Conservation (phyloP, 2,113 vertebrate species). For the Cyphomyrus plagiostoma region DNA sequence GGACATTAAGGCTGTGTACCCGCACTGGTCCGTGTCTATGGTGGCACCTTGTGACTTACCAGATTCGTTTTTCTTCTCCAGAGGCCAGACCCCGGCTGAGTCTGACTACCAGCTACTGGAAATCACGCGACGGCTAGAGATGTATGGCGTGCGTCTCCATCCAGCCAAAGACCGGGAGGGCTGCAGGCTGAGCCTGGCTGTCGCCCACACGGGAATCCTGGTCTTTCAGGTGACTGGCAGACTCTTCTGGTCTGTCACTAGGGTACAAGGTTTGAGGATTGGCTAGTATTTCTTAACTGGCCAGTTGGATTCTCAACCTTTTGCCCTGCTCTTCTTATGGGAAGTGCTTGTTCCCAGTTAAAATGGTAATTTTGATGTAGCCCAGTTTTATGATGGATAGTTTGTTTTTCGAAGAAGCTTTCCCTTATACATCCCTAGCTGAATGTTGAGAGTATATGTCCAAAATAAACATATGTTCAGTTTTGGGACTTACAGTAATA, state of each 20-base stretch:
- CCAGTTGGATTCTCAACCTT: neutral
- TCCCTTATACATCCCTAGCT: neutral
- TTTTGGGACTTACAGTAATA: neutral
- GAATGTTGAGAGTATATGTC: neutral
- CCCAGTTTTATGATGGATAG: neutral
- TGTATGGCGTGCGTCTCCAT: slow-evolving; percentile 85
- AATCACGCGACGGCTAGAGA: slow-evolving; percentile 84
- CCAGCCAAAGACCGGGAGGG: slow-evolving; percentile 90
- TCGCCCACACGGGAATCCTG: slow-evolving; percentile 85
- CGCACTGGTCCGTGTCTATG: neutral
- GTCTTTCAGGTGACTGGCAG: slow-evolving; percentile 80
- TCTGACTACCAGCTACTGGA: slow-evolving; percentile 91
- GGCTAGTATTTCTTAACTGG: neutral
- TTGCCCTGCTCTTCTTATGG: neutral
- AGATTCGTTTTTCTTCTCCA: slow-evolving; percentile 43
- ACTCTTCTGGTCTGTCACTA: neutral
- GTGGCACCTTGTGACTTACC: neutral
- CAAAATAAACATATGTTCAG: neutral
- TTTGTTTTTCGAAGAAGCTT: neutral
- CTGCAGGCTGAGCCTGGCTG: slow-evolving; percentile 83
- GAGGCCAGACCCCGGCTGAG: slow-evolving; percentile 87
- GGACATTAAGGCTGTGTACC: neutral
- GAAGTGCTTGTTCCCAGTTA: neutral
- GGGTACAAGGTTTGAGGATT: neutral
- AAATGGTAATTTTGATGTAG: neutral